Evolutionary conservation across 2,888 invertebrate species (phyloP).

Genomic region (Amblyjoppa fuscipennis): DNA sequence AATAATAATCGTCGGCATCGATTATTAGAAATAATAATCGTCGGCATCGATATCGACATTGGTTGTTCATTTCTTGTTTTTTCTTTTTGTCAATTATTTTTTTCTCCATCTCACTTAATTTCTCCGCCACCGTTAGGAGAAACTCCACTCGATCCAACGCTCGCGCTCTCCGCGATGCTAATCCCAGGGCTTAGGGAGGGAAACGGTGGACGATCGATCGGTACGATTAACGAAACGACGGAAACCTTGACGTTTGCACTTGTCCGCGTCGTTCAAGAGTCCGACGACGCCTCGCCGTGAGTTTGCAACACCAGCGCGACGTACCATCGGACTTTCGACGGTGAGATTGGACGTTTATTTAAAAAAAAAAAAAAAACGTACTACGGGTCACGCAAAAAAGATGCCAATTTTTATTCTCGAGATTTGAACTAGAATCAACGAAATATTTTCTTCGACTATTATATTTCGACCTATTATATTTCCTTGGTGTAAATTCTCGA

Average conservation of each 20-base stretch:
- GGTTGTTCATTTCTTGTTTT: background rate
- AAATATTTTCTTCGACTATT: no score
- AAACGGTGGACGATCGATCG: conserved; percentile 43
- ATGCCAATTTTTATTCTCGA: background rate
- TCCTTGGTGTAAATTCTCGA: no score
- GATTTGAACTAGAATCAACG: background rate
- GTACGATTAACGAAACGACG: conserved; percentile 39
- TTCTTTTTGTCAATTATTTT: background rate
- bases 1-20: background rate
- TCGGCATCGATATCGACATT: background rate
- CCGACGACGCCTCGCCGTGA: conserved; percentile 30
- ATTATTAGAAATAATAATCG: background rate
- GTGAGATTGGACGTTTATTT: conserved; percentile 17
- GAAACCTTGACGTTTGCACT: conserved; percentile 31
- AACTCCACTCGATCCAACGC: background rate
- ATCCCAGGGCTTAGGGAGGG: conserved; percentile 25
- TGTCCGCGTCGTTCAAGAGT: conserved; percentile 17
- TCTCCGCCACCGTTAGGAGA: background rate
- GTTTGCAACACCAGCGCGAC: background rate
- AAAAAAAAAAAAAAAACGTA: background rate
- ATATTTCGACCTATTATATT: no score
- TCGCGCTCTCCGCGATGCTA: conserved; percentile 5
- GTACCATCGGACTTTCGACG: conserved; percentile 37
- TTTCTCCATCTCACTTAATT: conserved; percentile 19
- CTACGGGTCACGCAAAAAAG: background rate